Evolutionary conservation across 2,888 invertebrate genomes (phyloP).

Genomic region (Netelia fuscicornis): DNA sequence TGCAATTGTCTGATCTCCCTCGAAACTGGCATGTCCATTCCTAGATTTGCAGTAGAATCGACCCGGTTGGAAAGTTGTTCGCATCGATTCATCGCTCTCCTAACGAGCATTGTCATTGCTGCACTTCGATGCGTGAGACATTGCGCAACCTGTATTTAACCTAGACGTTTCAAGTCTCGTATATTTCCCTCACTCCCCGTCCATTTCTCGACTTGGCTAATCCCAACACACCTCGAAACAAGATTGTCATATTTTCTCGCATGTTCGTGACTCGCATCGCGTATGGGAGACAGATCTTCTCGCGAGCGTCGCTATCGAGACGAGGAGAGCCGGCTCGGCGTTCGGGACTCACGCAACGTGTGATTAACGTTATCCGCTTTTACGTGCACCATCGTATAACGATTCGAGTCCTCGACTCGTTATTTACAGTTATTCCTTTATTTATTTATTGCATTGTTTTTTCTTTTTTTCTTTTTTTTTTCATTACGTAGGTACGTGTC

Average conservation of each 20-base stretch:
- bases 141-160: slow-evolving; percentile 19
- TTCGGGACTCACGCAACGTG: background rate
- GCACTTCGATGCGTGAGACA: background rate
- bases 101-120: slow-evolving; percentile 11
- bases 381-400: background rate
- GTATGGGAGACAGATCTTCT: background rate
- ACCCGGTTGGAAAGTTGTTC: background rate
- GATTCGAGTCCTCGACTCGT: background rate
- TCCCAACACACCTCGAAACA: background rate
- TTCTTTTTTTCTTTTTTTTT: background rate
- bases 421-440: background rate
- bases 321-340: background rate
- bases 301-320: background rate
- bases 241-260: background rate
- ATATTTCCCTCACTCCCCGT: background rate
- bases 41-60: background rate
- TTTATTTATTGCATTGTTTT: background rate
- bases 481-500: too few species aligned
- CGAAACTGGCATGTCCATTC: too few species aligned
- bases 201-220: background rate
- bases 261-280: background rate
- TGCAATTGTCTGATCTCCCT: too few species aligned
- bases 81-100: background rate
- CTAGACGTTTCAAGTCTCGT: background rate
- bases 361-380: slow-evolving; percentile 1